Base-by-base conservation (phyloP, 2,113 vertebrate species). In the Marmota monax region DNA sequence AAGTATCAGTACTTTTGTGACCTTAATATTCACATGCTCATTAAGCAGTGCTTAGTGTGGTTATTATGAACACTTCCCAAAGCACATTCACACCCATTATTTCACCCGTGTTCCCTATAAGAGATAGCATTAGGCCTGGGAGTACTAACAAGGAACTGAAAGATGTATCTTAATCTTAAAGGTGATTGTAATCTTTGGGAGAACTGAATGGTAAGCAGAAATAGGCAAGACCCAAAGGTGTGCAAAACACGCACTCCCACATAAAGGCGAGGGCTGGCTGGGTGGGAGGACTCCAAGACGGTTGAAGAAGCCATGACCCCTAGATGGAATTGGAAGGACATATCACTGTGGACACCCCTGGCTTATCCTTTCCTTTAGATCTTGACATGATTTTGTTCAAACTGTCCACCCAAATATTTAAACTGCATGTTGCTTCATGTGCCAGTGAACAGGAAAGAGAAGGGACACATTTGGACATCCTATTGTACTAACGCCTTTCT, bases 361-460 rank as follows among this genome's bases (percentile, higher is more conserved):
- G 32, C 22, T 72, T 69, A 34, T 48, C 80, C 32, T 69, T 69
- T 58, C 34, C 18, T 92, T 67, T 32, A 84, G 65, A 72, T 32
- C 80, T 91, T 70, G 78, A 95, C 3, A 39, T 5, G 7, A 85
- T 51, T 48, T 88, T 53, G 8, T 88, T 92, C 84, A 96, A 96
- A 27, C 37, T 6, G 53, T 7, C 23, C 25, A 67, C 48, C 42
- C 39, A 61, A 53, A 27, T 65, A 78, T 17, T 77, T 80, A 90
- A 56, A 72, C 14, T 22, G 51, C 20, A 56, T 37, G 5, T 9
- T 76, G 39, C 69, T 90, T 79, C 69, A 63, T 20, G 27, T 53
- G 13, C 56, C 39, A 29, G 4, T 87, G 58, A 53, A 37, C 7
- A 89, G 58, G 42, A 85, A 45, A 91, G 8, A 48, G 56, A 90